These are phyloP conservation scores for Caiman crocodilus DNA, from an alignment of 2,797 vertebrate genomes.

Conservation along the genomic window DNA sequence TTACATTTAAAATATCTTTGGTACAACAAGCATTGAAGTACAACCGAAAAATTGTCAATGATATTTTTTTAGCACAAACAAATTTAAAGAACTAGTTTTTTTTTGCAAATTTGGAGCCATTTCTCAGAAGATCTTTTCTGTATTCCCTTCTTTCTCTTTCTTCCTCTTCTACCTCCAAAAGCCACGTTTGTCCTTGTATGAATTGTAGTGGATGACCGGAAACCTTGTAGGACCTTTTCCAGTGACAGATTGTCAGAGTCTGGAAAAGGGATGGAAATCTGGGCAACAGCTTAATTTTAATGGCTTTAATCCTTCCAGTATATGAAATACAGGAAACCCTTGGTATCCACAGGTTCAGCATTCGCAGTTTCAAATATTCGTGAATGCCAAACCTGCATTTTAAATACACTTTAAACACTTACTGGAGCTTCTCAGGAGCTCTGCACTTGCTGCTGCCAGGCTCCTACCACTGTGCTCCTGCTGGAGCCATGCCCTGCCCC, in stretches of 20 bases:
- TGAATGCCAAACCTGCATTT: too few relatives aligned
- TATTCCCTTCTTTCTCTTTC: background rate
- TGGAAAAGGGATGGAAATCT: background rate
- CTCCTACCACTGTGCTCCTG: background rate
- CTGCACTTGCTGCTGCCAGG: too few relatives aligned
- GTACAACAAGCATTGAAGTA: background rate
- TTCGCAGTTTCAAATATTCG: too few relatives aligned
- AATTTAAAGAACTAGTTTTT: background rate
- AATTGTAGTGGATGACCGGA: background rate
- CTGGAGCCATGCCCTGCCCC: background rate
- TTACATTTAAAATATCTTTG: background rate
- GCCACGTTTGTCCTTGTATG: background rate
- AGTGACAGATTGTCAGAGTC: too few relatives aligned
- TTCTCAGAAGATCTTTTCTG: background rate
- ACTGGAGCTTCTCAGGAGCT: too few relatives aligned
- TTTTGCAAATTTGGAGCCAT: fast-evolving
- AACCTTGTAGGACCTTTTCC: background rate
- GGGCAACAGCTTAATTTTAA: background rate
- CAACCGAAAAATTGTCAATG: background rate
- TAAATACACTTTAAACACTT: too few relatives aligned
- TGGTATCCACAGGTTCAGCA: too few relatives aligned
- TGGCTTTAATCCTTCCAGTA: background rate
- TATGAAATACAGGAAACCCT: too few relatives aligned
- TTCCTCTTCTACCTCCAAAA: too few relatives aligned
- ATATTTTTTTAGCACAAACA: background rate